phyloP scores from a whole-genome alignment of 2,113 vertebrate genomes.

The Podarcis cretensis region DNA sequence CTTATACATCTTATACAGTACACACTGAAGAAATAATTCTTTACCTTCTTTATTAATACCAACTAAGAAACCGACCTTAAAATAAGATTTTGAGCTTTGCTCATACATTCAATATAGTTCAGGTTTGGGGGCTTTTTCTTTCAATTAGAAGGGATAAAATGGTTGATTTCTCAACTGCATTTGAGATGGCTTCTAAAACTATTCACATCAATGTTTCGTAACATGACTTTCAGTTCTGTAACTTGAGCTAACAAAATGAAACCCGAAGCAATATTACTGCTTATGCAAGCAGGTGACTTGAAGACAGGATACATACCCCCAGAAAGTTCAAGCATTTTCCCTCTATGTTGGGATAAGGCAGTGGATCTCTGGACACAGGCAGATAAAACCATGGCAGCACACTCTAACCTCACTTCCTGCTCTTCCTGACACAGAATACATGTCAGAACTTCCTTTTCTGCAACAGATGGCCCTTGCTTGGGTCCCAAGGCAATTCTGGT shows the following conservation, averaged over 20 bases:
- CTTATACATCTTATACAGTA: no score
- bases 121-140: neutral
- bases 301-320: conserved; percentile 70
- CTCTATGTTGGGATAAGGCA: conserved; percentile 90
- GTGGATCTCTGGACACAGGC: conserved; percentile 97
- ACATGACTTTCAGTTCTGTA: neutral
- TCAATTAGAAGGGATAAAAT: neutral
- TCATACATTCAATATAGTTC: neutral
- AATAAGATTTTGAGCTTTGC: neutral
- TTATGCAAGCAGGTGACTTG: neutral
- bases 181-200: neutral
- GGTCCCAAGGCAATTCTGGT: conserved; percentile 88
- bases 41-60: neutral
- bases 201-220: neutral
- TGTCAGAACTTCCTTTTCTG: conserved; percentile 90
- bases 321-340: conserved; percentile 77
- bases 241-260: neutral
- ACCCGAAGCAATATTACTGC: neutral
- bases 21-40: no score
- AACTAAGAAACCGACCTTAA: neutral
- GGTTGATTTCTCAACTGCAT: neutral
- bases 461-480: conserved; percentile 82
- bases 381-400: conserved; percentile 93
- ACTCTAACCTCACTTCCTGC: conserved; percentile 89
- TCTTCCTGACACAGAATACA: conserved; percentile 99